These are phyloP conservation scores for Andrena bicolor DNA, from an alignment of 2,888 invertebrate genomes.

Conservation along the genomic window DNA sequence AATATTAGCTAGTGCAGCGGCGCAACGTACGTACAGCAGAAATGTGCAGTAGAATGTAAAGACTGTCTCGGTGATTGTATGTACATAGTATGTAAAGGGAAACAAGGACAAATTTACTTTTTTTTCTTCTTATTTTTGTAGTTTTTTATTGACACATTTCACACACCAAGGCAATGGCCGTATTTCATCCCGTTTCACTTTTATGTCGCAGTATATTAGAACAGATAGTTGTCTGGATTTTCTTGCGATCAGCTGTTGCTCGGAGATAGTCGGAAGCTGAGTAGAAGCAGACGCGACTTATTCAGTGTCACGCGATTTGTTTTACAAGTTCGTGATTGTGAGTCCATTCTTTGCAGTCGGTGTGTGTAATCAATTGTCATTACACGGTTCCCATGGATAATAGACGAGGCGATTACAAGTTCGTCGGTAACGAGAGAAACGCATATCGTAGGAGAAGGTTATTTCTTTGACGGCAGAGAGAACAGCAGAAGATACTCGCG, in stretches of 20 bases:
- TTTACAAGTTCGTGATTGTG: not conserved
- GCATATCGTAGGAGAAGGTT: constrained; percentile 32
- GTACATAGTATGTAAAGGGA: not conserved
- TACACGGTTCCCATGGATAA: constrained; percentile 8
- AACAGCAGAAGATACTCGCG: constrained; percentile 28
- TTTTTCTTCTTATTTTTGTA: not conserved
- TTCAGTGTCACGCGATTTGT: too few species aligned
- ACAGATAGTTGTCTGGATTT: not conserved
- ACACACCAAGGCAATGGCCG: too few species aligned
- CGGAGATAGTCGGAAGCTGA: too few species aligned
- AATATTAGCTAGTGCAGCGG: not conserved
- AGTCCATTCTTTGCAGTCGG: not conserved
- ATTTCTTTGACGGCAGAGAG: constrained; percentile 39
- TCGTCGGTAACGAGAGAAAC: constrained; percentile 24
- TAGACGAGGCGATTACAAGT: constrained; percentile 26
- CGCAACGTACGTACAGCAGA: not conserved
- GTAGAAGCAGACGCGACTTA: too few species aligned
- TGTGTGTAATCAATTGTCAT: constrained; percentile 31
- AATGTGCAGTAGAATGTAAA: not conserved
- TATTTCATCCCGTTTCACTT: not conserved
- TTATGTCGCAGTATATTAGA: not conserved
- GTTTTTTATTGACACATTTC: not conserved
- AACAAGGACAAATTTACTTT: not conserved
- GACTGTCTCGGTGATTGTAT: not conserved
- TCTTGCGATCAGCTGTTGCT: not conserved